Percentiles rank a stretch among this genome's conserved stretches.
Conservation (phyloP, 2,797 vertebrate species). For the Avahi laniger region DNA sequence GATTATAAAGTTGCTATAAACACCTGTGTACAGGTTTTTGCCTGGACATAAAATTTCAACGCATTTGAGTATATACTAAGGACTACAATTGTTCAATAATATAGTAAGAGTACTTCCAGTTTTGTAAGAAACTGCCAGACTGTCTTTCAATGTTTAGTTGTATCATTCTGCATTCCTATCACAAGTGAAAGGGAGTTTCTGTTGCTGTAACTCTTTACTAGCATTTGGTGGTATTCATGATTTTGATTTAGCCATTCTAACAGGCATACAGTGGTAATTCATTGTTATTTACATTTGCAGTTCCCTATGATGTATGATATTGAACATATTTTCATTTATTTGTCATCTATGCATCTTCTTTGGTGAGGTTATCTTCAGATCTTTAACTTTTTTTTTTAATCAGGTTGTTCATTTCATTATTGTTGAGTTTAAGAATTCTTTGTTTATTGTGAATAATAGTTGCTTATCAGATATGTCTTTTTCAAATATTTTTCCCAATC, state of each 20-base stretch:
- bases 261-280: not conserved
- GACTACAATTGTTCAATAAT: not conserved
- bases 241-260: not conserved
- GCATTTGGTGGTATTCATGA: not conserved
- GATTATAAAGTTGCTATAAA: not conserved
- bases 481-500: not conserved
- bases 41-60: not conserved
- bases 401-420: not conserved
- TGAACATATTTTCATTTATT: not conserved
- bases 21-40: not conserved
- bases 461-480: not conserved
- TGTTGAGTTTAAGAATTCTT: not conserved
- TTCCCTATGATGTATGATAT: not conserved
- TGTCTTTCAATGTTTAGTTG: not conserved
- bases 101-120: not conserved
- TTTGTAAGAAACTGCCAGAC: not conserved
- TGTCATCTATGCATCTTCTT: not conserved
- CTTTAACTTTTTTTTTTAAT: not conserved
- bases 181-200: not conserved
- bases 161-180: not conserved
- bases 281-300: not conserved
- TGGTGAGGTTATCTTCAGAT: not conserved
- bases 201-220: not conserved
- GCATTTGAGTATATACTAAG: not conserved
- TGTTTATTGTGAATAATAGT: not conserved